A percentile compares a stretch with the other conserved stretches of the same genome.
phyloP scores from a whole-genome alignment of 2,888 invertebrate species.

The Theodoxus fluviatilis region DNA sequence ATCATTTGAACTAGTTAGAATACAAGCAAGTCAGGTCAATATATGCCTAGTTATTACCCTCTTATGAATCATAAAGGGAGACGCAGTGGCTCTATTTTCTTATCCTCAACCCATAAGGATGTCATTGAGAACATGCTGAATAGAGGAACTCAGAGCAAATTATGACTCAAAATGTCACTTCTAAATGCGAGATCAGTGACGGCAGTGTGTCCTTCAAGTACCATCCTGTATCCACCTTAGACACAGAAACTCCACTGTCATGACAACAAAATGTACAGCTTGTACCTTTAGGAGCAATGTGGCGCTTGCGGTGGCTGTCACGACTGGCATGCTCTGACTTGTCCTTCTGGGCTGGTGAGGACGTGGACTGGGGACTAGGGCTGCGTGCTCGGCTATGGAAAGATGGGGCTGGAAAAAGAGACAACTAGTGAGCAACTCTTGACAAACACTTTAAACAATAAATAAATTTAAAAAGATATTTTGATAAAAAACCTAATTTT shows the following conservation, averaged over 20 bases:
- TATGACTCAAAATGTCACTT: too few species aligned
- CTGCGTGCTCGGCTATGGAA: constrained; percentile 57
- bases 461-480: background rate
- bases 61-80: too few species aligned
- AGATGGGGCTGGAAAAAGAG: constrained; percentile 47
- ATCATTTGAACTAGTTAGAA: too few species aligned
- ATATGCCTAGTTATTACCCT: too few species aligned
- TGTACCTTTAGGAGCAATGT: constrained; percentile 53
- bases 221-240: background rate
- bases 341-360: constrained; percentile 34
- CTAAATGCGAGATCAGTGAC: too few species aligned
- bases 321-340: constrained; percentile 54
- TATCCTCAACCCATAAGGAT: too few species aligned
- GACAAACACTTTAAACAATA: background rate
- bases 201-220: too few species aligned
- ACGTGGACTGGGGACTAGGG: constrained; percentile 47
- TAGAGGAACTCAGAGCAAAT: too few species aligned
- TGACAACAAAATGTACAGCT: background rate
- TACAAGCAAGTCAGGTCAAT: too few species aligned
- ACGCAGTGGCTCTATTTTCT: too few species aligned
- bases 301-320: constrained; percentile 52
- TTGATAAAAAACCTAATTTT: background rate
- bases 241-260: background rate
- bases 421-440: too few species aligned
- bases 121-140: too few species aligned